Conservation (phyloP, 2,113 vertebrate species). For the Misgurnus mizolepis region DNA sequence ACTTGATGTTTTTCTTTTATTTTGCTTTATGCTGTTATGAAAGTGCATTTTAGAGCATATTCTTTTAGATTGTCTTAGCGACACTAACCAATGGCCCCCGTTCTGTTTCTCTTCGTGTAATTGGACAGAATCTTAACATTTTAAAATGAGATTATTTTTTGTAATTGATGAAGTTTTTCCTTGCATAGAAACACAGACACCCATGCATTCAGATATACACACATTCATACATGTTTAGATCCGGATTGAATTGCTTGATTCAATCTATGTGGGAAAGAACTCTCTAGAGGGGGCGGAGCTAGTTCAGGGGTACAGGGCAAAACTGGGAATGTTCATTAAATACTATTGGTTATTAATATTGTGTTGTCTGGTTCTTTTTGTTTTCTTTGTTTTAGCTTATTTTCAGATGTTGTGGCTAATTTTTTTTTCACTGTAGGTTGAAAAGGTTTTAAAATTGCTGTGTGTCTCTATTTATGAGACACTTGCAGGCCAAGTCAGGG, state of each 20-base stretch:
- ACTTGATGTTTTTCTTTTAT: conserved; percentile 69
- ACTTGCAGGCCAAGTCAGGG: no score
- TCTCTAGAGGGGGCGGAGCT: conserved; percentile 62
- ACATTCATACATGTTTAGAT: conserved; percentile 78
- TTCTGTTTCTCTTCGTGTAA: conserved; percentile 55
- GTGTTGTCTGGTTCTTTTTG: neutral
- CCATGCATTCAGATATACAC: conserved; percentile 54
- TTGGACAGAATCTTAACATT: conserved; percentile 46
- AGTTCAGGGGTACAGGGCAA: conserved; percentile 49
- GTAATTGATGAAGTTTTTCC: conserved; percentile 25
- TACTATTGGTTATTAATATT: conserved; percentile 73
- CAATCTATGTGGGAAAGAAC: conserved; percentile 68
- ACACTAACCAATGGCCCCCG: conserved; percentile 49
- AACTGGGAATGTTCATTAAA: conserved; percentile 81
- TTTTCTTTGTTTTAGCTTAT: neutral
- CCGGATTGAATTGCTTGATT: conserved; percentile 66
- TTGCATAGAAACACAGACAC: conserved; percentile 14
- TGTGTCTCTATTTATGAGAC: no score
- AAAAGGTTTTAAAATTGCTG: no score
- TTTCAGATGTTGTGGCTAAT: no score
- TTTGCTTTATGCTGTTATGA: conserved; percentile 50
- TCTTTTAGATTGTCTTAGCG: conserved; percentile 52
- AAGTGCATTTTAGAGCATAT: conserved; percentile 58
- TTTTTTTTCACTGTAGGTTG: no score
- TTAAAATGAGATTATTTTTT: conserved; percentile 32